phyloP scores from a whole-genome alignment of 2,888 invertebrate species.

The Calliscelio sp. region DNA sequence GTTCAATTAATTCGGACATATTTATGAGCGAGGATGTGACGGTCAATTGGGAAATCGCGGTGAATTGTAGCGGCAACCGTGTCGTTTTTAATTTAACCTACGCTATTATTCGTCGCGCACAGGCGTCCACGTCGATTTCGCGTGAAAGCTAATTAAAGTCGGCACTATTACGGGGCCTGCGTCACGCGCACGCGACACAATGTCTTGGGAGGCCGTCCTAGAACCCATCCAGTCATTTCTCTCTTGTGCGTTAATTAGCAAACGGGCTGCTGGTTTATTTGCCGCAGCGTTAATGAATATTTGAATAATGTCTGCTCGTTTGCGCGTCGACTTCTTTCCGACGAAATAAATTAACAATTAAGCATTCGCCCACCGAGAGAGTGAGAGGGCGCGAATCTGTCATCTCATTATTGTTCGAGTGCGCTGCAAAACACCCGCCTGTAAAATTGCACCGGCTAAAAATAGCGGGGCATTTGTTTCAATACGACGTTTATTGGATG shows the following conservation, averaged over 20 bases:
- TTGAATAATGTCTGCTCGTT: constrained; percentile 82
- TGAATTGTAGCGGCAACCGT: constrained; percentile 18
- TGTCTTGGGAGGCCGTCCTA: constrained; percentile 78
- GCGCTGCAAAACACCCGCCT: constrained; percentile 4
- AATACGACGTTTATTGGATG: constrained; percentile 68
- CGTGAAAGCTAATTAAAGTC: constrained; percentile 81
- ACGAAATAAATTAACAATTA: constrained; percentile 70
- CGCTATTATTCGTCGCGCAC: constrained; percentile 36
- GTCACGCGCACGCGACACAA: constrained; percentile 78
- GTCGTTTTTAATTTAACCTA: constrained; percentile 63
- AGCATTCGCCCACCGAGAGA: constrained; percentile 18
- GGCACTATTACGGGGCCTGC: constrained; percentile 50
- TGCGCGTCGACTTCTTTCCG: constrained; percentile 71
- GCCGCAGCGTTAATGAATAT: constrained; percentile 83
- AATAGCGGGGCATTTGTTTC: constrained; percentile 72
- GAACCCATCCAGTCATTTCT: constrained; percentile 75
- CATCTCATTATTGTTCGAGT: constrained; percentile 39
- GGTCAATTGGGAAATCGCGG: constrained; percentile 65
- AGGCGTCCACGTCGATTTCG: constrained; percentile 79
- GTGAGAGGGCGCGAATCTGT: constrained; percentile 38
- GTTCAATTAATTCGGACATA: constrained; percentile 61
- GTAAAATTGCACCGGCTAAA: constrained; percentile 34
- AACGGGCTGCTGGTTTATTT: constrained; percentile 82
- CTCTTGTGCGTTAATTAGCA: constrained; percentile 83
- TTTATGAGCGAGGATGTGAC: constrained; percentile 54